Evolutionary conservation across 2,888 invertebrate genomes (phyloP), one percentile per base, ranked within the genome.

Genomic region (Xylocampa areola): DNA sequence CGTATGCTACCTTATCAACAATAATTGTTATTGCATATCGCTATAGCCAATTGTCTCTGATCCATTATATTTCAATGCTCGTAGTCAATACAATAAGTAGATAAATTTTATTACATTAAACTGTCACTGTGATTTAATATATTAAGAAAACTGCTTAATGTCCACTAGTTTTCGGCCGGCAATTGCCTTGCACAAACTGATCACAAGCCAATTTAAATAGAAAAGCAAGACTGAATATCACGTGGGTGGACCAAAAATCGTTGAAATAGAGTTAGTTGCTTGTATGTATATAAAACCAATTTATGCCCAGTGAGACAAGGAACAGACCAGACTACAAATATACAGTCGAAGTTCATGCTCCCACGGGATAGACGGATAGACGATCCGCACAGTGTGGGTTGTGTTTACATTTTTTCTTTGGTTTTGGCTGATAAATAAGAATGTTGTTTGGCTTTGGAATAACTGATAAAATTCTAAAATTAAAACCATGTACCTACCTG

Each of bases 281-380:
- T 68, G 63, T 69, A 67, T 68, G 63, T 69, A 67, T 63, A 70
- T 68, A 65, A 50, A 76, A 73, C 66, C 67, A 67, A 70, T 70
- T 72, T 65, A 51, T 68, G 59, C 50, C 62, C 59, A 29, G 39
- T 11, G 51, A 53, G 72, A 59, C 54, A 48, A 55, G 35, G 39
- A 39, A 8, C 33, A 50, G 44, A 61, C 57, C 41, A 54, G 36
- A 58, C 54, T 68, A 44, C 53, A 67, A 60, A 68, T 69, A 64
- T 71, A 68, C 68, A 67, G 68, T 65, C 53, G 47, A 72, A 73
- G 72, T 76, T 79, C 62, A 63, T 27, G 35, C 39, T 68, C 80
- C 61, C 76, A 25, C 5, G 73, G 58, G 80, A 76, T 29, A 48
- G 57, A 48, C 61, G 40, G 35, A 47, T 45, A 48, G 40, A 59